Evolutionary conservation across 2,888 invertebrate genomes (phyloP), one percentile per base, ranked within the genome.

Genomic region (Herminia tarsipennalis): DNA sequence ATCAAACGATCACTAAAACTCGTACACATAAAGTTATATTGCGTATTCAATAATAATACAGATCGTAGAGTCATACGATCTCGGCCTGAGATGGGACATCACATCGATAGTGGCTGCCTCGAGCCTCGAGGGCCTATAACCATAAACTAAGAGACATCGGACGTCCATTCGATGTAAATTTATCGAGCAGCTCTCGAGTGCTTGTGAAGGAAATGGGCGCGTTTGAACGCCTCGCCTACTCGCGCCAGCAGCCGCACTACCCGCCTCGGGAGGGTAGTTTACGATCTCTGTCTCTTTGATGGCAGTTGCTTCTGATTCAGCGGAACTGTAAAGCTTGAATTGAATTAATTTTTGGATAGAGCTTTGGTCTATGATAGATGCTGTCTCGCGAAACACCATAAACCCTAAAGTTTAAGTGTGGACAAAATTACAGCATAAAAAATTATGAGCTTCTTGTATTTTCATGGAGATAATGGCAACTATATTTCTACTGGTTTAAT

Each of bases 121-220:
- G n/a, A n/a, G n/a, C n/a, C n/a, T 25, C 6, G 9, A 22, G 46
- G 22, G 38, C 33, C 53, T 22, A 48, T 61, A 61, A 59, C 43
- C 62, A 56, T 62, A 65, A 65, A 65, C 40, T 53, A 39, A 48
- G 46, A 42, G 52, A 64, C 65, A 55, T 57, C 45, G 39, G 36
- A 62, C 41, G 62, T 49, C 46, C 56, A 52, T 54, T 54, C 47
- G 51, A 62, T 66, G 65, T 53, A 37, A 66, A 66, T 66, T 59
- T 65, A 65, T 60, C 52, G 49, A 39, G 43, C 30, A 39, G 41
- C 40, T 45, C 46, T 48, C 56, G 44, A 50, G 58, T 64, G 52
- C 48, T 36, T 28, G 38, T 21, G 16, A 17, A 43, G 49, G 51
- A 48, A 57, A 35, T 44, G 52, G 50, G 50, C 17, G 46, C 38